Percentiles rank a stretch among this genome's conserved stretches.
These are phyloP conservation scores for Macrobrachium rosenbergii DNA, from an alignment of 1,140 invertebrate species.

Conservation along the genomic window DNA sequence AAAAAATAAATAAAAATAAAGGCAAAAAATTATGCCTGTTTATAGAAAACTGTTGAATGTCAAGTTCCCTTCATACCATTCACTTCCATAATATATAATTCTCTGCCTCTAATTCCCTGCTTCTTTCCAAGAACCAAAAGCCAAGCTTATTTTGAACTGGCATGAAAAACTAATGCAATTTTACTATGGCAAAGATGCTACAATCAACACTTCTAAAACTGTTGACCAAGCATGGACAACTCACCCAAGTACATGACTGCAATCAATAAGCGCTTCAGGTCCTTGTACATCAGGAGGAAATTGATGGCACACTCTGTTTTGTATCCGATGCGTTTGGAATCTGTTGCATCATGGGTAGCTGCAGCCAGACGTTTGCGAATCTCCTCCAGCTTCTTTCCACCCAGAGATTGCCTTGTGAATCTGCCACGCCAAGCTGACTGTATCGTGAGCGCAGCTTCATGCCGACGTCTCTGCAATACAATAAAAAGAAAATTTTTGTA, in stretches of 20 bases:
- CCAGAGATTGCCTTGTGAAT: neutral
- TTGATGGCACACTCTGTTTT: constrained; percentile 49
- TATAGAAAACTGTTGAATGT: too few species aligned
- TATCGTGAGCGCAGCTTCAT: constrained; percentile 37
- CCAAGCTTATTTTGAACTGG: too few species aligned
- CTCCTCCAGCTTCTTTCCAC: constrained; percentile 30
- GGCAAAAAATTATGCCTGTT: too few species aligned
- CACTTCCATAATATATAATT: too few species aligned
- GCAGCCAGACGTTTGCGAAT: constrained; percentile 49
- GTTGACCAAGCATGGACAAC: neutral
- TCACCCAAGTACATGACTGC: constrained; percentile 61
- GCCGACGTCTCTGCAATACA: constrained; percentile 21
- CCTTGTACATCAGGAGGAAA: constrained; percentile 49
- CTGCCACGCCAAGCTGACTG: constrained; percentile 54
- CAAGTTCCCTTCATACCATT: too few species aligned
- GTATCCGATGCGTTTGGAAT: constrained; percentile 55
- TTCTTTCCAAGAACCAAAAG: too few species aligned
- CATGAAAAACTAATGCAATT: too few species aligned
- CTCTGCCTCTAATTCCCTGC: too few species aligned
- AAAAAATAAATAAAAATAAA: too few species aligned
- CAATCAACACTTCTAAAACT: neutral
- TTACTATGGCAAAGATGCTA: too few species aligned
- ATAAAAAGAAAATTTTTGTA: neutral
- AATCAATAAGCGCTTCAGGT: constrained; percentile 51
- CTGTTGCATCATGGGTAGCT: constrained; percentile 48